Conservation (phyloP, 2,113 vertebrate genomes). For the Perccottus glenii region DNA sequence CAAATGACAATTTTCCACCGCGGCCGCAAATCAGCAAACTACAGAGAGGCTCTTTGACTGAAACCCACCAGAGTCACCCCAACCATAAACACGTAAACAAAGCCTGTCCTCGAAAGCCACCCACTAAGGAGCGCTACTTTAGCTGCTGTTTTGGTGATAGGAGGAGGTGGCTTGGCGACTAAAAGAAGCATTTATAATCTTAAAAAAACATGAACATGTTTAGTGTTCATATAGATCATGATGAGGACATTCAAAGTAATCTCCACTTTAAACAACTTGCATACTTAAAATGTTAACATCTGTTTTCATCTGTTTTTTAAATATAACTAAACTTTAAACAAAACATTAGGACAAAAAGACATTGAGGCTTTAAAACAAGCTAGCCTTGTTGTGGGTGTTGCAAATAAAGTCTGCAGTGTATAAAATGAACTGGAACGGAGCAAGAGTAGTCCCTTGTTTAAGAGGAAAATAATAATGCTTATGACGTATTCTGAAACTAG, state of each 20-base stretch:
- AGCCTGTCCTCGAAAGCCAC: slow-evolving; percentile 46
- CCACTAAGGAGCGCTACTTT: slow-evolving; percentile 44
- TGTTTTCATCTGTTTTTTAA: too few species aligned
- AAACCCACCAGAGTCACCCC: slow-evolving; percentile 54
- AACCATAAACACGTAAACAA: slow-evolving; percentile 66
- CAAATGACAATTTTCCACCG: slow-evolving; percentile 75
- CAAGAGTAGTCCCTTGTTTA: background rate
- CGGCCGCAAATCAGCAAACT: slow-evolving; percentile 58
- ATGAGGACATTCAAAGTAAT: too few species aligned
- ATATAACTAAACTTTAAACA: too few species aligned
- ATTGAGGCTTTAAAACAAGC: too few species aligned
- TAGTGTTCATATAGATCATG: too few species aligned
- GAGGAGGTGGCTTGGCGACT: background rate
- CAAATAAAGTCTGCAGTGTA: too few species aligned
- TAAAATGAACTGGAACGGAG: background rate
- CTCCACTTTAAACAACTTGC: too few species aligned
- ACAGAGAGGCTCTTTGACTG: slow-evolving; percentile 66
- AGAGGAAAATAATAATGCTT: background rate
- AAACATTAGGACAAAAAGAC: too few species aligned
- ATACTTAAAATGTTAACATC: too few species aligned
- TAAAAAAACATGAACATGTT: background rate
- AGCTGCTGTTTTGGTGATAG: background rate
- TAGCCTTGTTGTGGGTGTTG: background rate
- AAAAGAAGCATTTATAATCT: background rate
- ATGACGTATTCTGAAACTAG: background rate